These are phyloP conservation scores for Sceloporus tristichus DNA, from an alignment of 2,113 vertebrate genomes.

Conservation along the genomic window DNA sequence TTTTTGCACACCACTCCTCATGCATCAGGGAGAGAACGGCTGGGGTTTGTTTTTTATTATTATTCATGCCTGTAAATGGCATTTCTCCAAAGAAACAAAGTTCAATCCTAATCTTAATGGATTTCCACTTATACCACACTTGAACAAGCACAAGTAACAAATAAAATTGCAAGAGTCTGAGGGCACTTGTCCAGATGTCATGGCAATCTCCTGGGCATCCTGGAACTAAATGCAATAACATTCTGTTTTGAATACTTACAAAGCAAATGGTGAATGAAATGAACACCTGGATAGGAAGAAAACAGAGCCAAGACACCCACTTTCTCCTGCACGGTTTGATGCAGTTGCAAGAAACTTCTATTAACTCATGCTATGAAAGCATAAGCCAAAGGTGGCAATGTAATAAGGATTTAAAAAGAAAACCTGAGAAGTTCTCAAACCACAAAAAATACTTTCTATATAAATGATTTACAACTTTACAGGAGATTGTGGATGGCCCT, in stretches of 20 bases:
- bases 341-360: constrained; percentile 40
- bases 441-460: background rate
- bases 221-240: constrained; percentile 46
- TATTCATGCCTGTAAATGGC: constrained; percentile 19
- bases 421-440: background rate
- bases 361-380: constrained; percentile 17
- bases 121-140: constrained; percentile 26
- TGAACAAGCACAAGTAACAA: background rate
- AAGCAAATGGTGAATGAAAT: constrained; percentile 51
- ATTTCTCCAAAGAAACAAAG: constrained; percentile 44
- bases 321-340: background rate
- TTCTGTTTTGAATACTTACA: constrained; percentile 20
- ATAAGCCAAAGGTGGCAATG: background rate
- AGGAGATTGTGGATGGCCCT: too few relatives aligned
- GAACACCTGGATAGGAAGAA: constrained; percentile 36
- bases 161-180: background rate
- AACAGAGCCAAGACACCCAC: background rate
- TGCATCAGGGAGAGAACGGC: constrained; percentile 7
- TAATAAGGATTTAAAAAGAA: background rate
- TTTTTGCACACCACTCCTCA: constrained; percentile 12
- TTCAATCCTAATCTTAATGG: constrained; percentile 20
- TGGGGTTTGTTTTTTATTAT: background rate
- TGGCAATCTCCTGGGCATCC: constrained; percentile 16
- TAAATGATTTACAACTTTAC: background rate
- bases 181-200: constrained; percentile 22